A percentile compares a stretch with the other conserved stretches of the same genome.
Evolutionary conservation across 2,113 vertebrate species (phyloP).

Genomic region (Sinocyclocheilus anshuiensis): DNA sequence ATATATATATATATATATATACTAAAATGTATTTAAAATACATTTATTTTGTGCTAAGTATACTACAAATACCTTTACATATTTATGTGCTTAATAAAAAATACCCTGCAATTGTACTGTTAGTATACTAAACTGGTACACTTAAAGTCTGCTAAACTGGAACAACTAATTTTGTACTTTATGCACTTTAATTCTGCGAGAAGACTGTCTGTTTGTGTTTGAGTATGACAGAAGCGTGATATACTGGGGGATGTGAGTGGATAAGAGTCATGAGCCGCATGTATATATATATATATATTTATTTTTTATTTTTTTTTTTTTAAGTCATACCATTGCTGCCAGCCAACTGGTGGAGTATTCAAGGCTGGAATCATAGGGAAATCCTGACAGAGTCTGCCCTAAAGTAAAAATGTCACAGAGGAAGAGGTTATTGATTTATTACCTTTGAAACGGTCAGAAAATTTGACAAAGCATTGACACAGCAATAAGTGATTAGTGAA

Average conservation of each 20-base stretch:
- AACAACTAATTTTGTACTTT: too few species aligned
- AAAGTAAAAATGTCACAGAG: constrained; percentile 33
- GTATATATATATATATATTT: background rate
- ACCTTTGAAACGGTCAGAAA: constrained; percentile 38
- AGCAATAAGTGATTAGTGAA: constrained; percentile 46
- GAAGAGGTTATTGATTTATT: constrained; percentile 31
- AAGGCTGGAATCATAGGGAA: background rate
- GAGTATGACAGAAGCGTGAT: constrained; percentile 11
- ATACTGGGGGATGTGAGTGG: background rate
- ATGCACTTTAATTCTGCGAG: too few species aligned
- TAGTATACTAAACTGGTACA: too few species aligned
- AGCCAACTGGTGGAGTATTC: background rate
- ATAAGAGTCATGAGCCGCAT: background rate
- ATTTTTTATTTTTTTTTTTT: background rate
- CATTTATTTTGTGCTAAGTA: too few species aligned
- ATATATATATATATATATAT: too few species aligned
- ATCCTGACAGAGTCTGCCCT: constrained; percentile 20
- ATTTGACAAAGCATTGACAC: constrained; percentile 43
- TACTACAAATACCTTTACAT: too few species aligned
- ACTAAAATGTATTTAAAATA: too few species aligned
- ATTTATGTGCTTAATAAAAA: too few species aligned
- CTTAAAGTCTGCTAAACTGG: too few species aligned
- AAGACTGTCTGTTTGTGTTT: background rate
- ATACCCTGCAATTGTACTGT: too few species aligned
- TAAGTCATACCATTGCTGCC: background rate